These are phyloP conservation scores for Heliconius hortense DNA, from an alignment of 2,888 invertebrate species.

Conservation along the genomic window DNA sequence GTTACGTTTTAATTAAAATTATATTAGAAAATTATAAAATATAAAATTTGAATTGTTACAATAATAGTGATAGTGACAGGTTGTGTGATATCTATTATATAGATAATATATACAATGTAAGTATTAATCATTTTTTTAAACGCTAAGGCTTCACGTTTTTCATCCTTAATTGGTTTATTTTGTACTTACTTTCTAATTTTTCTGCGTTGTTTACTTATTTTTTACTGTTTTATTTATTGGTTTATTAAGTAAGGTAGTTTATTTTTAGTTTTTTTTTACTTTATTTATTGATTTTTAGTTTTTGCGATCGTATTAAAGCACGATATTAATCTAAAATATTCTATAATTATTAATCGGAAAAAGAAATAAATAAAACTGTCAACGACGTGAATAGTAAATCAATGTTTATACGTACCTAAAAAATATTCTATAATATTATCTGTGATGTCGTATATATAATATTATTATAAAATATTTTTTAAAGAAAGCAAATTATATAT, in stretches of 20 bases:
- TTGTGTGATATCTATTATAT: constrained; percentile 4
- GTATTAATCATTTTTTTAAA: background rate
- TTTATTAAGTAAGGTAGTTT: background rate
- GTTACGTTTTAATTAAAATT: constrained; percentile 38
- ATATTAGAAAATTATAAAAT: constrained; percentile 34
- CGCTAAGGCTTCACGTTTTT: background rate
- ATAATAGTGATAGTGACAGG: constrained; percentile 16
- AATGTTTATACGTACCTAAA: background rate
- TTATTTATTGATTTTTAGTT: background rate
- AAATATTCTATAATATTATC: background rate
- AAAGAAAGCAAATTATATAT: background rate
- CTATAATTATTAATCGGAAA: background rate
- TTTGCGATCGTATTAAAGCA: background rate
- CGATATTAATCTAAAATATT: background rate
- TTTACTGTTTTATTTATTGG: background rate
- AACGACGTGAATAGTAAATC: background rate
- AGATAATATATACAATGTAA: constrained; percentile 18
- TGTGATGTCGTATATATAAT: background rate
- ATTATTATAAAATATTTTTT: background rate
- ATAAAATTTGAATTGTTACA: constrained; percentile 18
- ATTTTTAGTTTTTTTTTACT: no score
- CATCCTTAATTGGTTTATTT: background rate
- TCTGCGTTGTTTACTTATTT: no score
- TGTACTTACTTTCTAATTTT: background rate
- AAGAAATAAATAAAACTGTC: background rate